Percentiles rank a stretch among this genome's conserved stretches.
phyloP scores from a whole-genome alignment of 2,888 invertebrate genomes.

The Arge pagana region DNA sequence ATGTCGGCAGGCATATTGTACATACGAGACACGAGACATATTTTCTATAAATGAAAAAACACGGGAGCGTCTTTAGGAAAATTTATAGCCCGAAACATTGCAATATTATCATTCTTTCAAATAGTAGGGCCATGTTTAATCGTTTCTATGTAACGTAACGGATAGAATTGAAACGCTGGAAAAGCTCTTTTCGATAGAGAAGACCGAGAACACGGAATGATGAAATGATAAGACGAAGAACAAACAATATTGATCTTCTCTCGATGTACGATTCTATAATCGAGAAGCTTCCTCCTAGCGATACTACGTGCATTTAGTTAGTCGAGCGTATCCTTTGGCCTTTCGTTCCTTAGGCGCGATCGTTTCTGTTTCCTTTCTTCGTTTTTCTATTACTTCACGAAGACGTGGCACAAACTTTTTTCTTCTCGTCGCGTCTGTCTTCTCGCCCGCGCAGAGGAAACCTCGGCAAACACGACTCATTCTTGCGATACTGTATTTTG shows the following conservation, averaged over 20 bases:
- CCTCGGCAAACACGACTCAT: too few relatives aligned
- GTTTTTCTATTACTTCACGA: background rate
- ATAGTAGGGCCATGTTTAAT: constrained; percentile 58
- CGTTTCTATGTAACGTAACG: constrained; percentile 59
- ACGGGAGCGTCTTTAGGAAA: constrained; percentile 42
- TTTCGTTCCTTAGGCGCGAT: background rate
- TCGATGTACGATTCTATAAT: background rate
- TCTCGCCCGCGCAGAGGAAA: too few relatives aligned
- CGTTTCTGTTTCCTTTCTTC: background rate
- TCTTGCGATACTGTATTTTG: too few relatives aligned
- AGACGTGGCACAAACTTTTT: background rate
- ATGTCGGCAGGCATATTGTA: constrained; percentile 50
- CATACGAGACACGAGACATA: constrained; percentile 56
- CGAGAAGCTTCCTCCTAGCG: constrained; percentile 5
- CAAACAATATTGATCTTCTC: background rate
- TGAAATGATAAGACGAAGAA: too few relatives aligned
- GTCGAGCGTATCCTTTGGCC: background rate
- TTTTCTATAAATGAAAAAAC: constrained; percentile 57
- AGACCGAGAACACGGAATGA: too few relatives aligned
- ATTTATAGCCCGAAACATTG: constrained; percentile 56
- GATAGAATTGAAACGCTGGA: too few relatives aligned
- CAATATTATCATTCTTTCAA: constrained; percentile 59
- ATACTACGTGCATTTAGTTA: background rate
- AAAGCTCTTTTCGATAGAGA: too few relatives aligned
- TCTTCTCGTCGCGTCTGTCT: background rate